phyloP scores from a whole-genome alignment of 2,113 vertebrate species.

The Setophaga coronata region DNA sequence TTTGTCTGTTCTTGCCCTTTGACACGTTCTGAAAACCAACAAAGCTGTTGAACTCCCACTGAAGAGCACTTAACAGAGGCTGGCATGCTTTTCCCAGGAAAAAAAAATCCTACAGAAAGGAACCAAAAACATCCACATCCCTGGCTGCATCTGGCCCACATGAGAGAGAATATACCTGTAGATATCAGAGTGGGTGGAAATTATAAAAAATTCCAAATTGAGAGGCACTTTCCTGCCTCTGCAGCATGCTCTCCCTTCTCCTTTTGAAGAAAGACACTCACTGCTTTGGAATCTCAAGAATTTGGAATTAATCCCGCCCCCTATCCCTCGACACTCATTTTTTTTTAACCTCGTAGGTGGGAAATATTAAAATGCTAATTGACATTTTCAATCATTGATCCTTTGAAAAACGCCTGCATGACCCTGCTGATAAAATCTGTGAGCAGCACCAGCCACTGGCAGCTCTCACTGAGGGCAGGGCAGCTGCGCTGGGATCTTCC shows the following conservation, averaged over 20 bases:
- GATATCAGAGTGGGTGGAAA: not conserved
- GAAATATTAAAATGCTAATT: not conserved
- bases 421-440: not conserved
- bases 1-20: not conserved
- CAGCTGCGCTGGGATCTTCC: not conserved
- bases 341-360: not conserved
- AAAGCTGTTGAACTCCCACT: not conserved
- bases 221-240: not conserved
- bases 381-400: not conserved
- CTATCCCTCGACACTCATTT: fast-evolving
- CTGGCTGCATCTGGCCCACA: not conserved
- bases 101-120: not conserved
- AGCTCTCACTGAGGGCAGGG: not conserved
- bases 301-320: not conserved
- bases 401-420: not conserved
- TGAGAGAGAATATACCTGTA: not conserved
- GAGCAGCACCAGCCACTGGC: not conserved
- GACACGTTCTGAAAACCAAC: not conserved
- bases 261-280: not conserved
- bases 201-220: not conserved
- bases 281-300: not conserved
- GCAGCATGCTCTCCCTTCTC: not conserved
- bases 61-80: not conserved
- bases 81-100: not conserved
- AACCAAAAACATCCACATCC: not conserved